Conservation (phyloP, 1,140 invertebrate genomes). For the Heliconius congener region DNA sequence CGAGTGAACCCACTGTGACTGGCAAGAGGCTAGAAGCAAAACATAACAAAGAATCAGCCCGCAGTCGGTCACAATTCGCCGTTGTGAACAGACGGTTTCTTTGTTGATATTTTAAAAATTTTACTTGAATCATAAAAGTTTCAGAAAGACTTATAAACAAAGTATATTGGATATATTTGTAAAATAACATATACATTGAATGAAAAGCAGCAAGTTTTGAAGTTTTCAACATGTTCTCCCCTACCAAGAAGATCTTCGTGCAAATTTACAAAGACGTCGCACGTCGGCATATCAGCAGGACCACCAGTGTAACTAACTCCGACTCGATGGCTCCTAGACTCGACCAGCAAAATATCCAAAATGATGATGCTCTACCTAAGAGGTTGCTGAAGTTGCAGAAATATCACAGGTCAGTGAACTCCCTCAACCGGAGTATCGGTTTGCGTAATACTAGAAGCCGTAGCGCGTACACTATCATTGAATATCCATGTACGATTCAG, state of each 20-base stretch:
- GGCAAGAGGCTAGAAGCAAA: slow-evolving; percentile 66
- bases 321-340: slow-evolving; percentile 79
- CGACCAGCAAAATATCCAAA: slow-evolving; percentile 64
- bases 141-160: not conserved
- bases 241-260: slow-evolving; percentile 62
- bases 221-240: slow-evolving; percentile 62
- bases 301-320: slow-evolving; percentile 82
- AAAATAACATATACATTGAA: not conserved
- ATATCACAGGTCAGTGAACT: slow-evolving; percentile 81
- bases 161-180: not conserved
- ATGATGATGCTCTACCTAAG: slow-evolving; percentile 69
- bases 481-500: slow-evolving; percentile 20
- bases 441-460: slow-evolving; percentile 52
- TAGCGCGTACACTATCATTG: slow-evolving; percentile 9
- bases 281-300: slow-evolving; percentile 82
- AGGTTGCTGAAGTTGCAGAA: slow-evolving; percentile 78
- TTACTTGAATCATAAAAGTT: not conserved
- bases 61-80: slow-evolving; percentile 76
- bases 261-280: slow-evolving; percentile 76
- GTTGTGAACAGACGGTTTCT: slow-evolving; percentile 49
- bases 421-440: slow-evolving; percentile 43
- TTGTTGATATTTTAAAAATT: not conserved
- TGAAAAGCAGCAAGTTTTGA: not conserved
- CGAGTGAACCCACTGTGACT: slow-evolving; percentile 50
- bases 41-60: slow-evolving; percentile 77